Conservation (phyloP, 2,888 invertebrate genomes). For the Drosophila buzzatii region DNA sequence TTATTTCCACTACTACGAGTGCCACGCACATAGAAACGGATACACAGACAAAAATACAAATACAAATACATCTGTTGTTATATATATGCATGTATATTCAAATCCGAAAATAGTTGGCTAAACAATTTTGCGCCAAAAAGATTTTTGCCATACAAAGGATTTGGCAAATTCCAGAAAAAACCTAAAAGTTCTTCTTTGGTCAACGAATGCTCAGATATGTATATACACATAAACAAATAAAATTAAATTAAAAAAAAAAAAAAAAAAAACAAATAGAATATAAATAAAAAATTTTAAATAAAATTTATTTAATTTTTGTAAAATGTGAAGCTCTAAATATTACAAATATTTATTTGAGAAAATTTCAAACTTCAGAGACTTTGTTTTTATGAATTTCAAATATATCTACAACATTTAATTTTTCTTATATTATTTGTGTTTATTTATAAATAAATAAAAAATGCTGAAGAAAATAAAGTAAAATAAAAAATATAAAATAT, state of each 20-base stretch:
- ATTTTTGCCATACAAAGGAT: slow-evolving; percentile 71
- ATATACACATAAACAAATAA: not conserved
- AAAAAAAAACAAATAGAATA: not conserved
- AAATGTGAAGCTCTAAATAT: too few relatives aligned
- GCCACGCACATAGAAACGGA: slow-evolving; percentile 1
- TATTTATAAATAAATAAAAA: not conserved
- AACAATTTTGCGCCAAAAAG: slow-evolving; percentile 67
- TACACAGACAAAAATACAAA: not conserved
- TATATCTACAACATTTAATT: too few relatives aligned
- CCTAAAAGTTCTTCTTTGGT: not conserved
- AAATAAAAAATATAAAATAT: too few relatives aligned
- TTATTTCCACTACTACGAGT: slow-evolving; percentile 54
- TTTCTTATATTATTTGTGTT: too few relatives aligned
- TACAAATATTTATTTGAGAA: too few relatives aligned
- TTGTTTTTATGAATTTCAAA: too few relatives aligned
- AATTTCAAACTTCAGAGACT: too few relatives aligned
- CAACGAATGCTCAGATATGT: not conserved
- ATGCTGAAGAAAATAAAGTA: too few relatives aligned
- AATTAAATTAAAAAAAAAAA: not conserved
- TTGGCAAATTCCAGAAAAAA: slow-evolving; percentile 32
- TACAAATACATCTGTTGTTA: slow-evolving; percentile 2
- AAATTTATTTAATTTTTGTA: too few relatives aligned
- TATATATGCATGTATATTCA: slow-evolving; percentile 1
- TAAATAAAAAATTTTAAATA: not conserved
- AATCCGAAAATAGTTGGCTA: slow-evolving; percentile 63